Evolutionary conservation across 2,888 invertebrate genomes (phyloP), one percentile per base, ranked within the genome.

Genomic region (Podotricha telesiphe): DNA sequence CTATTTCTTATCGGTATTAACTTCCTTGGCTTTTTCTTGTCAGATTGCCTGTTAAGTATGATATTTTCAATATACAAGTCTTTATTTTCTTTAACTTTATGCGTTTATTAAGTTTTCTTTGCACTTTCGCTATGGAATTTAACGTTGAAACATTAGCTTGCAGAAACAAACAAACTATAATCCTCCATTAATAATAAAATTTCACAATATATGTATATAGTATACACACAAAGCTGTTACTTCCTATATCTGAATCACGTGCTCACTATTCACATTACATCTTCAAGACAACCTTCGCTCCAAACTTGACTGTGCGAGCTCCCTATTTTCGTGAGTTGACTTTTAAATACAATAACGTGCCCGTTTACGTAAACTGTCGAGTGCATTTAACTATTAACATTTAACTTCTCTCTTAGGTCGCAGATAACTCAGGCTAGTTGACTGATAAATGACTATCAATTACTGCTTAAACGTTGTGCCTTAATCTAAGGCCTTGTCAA

Each of bases 291-390:
- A 17, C 22, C 45, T 59, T 17, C 19, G n/a, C 22, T n/a, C 22
- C 28, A 59, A 59, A 45, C 11, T 59, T 59, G 22, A n/a, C 28
- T 45, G 0, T 59, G 28, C 22, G 22, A 22, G 20, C 42, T 59
- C 59, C 45, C 45, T 22, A 45, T 22, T 45, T 45, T 28, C 59
- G 59, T 45, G 59, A 59, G 13, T 22, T 45, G 59, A 59, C 17
- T 59, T 11, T 22, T 10, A 45, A 59, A 28, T 28, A 59, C 22
- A 45, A 7, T 59, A 22, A 59, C 28, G 45, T 17, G 4, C 28
- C n/a, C n/a, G 22, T 45, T 59, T 45, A 28, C 17, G 22, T 59
- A n/a, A 8, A 45, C 22, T 8, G 34, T 10, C 22, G 40, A 59
- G 22, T 59, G 42, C 40, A 59, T 2, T 11, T 59, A 11, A 22